Evolutionary conservation across 2,113 vertebrate species (phyloP).

Genomic region (Eleginops maclovinus): DNA sequence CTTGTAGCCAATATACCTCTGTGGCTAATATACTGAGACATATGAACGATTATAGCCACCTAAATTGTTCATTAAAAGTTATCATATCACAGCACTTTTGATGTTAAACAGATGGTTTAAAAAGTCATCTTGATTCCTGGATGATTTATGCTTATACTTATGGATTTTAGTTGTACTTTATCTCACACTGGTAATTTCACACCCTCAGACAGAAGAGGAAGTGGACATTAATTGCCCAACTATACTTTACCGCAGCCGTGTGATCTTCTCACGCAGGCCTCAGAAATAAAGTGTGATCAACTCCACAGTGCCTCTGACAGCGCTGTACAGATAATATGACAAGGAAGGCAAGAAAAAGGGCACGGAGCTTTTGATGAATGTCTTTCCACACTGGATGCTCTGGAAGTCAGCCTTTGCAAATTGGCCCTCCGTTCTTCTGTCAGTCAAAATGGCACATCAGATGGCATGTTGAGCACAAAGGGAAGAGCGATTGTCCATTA

Average conservation of each 20-base stretch:
- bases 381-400: conserved; percentile 58
- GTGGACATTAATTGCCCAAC: conserved; percentile 45
- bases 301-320: conserved; percentile 44
- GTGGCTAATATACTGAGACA: no score
- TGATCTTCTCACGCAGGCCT: conserved; percentile 17
- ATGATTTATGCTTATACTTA: neutral
- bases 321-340: conserved; percentile 55
- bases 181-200: neutral
- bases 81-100: no score
- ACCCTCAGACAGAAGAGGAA: conserved; percentile 18
- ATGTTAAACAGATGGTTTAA: neutral
- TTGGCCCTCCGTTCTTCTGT: conserved; percentile 64
- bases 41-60: no score
- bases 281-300: conserved; percentile 40
- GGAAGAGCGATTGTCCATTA: conserved; percentile 73
- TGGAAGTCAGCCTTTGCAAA: conserved; percentile 70
- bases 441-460: conserved; percentile 68
- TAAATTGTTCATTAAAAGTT: no score
- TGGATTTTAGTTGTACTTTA: conserved; percentile 1
- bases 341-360: conserved; percentile 59
- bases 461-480: conserved; percentile 60
- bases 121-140: neutral
- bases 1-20: no score
- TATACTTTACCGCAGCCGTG: conserved; percentile 3
- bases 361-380: conserved; percentile 67